These are phyloP conservation scores for Perizoma affinitatum DNA, from an alignment of 2,888 invertebrate species.

Conservation along the genomic window DNA sequence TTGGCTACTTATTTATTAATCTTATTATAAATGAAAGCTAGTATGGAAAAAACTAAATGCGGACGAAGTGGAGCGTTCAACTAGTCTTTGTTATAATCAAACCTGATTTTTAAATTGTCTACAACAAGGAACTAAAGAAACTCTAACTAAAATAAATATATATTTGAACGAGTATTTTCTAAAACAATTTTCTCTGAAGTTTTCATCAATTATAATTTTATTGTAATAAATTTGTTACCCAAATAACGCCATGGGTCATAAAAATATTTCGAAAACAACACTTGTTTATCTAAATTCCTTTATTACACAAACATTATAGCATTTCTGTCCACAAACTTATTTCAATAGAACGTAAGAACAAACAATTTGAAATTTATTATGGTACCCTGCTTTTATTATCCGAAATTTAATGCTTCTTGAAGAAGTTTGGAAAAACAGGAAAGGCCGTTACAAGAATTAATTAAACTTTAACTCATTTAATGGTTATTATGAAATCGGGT, in stretches of 20 bases:
- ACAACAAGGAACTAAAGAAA: no score
- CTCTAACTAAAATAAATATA: no score
- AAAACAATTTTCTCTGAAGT: no score
- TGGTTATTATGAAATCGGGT: no score
- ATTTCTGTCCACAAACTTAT: conserved; percentile 19
- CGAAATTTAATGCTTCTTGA: conserved; percentile 2
- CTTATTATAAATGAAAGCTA: no score
- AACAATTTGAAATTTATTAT: conserved; percentile 19
- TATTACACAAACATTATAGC: conserved; percentile 17
- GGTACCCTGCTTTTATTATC: conserved; percentile 11
- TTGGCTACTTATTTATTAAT: no score
- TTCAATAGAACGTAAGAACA: conserved; percentile 20
- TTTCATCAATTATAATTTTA: no score
- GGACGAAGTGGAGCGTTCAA: no score
- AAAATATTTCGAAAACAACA: conserved; percentile 18
- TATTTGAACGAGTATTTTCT: no score
- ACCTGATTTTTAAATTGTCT: no score
- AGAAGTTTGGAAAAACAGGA: conserved; percentile 2
- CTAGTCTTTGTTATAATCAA: no score
- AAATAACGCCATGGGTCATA: conserved; percentile 14
- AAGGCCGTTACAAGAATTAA: not conserved
- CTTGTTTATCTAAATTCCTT: conserved; percentile 18
- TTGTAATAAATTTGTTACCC: not conserved
- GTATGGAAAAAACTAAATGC: no score
- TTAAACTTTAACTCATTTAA: not conserved